Conservation (phyloP, 1,140 invertebrate genomes). For the Manduca sexta region DNA sequence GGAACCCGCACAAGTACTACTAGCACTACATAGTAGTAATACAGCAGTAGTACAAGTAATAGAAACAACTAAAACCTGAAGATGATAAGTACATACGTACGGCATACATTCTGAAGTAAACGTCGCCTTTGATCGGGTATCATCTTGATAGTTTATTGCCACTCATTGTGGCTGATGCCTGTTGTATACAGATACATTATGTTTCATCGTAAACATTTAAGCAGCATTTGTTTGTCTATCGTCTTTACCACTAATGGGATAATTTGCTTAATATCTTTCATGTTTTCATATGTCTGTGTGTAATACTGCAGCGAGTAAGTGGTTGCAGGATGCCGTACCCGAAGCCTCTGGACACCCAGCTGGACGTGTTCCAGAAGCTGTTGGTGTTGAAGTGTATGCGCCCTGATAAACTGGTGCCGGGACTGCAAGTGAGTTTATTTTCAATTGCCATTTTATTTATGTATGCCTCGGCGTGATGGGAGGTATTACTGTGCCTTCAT, state of each 20-base stretch:
- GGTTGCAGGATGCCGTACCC: constrained; percentile 74
- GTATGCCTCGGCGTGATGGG: too few relatives aligned
- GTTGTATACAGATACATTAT: constrained; percentile 82
- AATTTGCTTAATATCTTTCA: too few relatives aligned
- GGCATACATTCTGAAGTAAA: too few relatives aligned
- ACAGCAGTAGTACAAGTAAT: too few relatives aligned
- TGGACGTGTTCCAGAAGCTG: constrained; percentile 86
- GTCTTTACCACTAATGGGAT: constrained; percentile 80
- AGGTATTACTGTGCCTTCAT: too few relatives aligned
- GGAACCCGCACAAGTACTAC: constrained; percentile 75
- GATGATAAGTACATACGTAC: too few relatives aligned
- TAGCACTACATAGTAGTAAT: too few relatives aligned
- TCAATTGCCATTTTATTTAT: too few relatives aligned
- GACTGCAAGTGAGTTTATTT: constrained; percentile 74
- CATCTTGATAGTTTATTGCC: constrained; percentile 89
- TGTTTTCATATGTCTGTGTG: constrained; percentile 81
- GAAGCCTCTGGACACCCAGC: constrained; percentile 77
- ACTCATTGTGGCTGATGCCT: constrained; percentile 88
- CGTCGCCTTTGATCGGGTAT: too few relatives aligned
- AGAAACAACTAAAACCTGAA: too few relatives aligned
- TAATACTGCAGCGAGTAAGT: constrained; percentile 77
- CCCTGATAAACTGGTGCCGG: constrained; percentile 87
- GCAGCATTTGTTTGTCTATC: constrained; percentile 70
- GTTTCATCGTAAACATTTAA: constrained; percentile 74
- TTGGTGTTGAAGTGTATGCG: constrained; percentile 86